A percentile compares a stretch with the other conserved stretches of the same genome.
These are phyloP conservation scores for Cephus runcator DNA, from an alignment of 2,888 invertebrate genomes.

Conservation along the genomic window DNA sequence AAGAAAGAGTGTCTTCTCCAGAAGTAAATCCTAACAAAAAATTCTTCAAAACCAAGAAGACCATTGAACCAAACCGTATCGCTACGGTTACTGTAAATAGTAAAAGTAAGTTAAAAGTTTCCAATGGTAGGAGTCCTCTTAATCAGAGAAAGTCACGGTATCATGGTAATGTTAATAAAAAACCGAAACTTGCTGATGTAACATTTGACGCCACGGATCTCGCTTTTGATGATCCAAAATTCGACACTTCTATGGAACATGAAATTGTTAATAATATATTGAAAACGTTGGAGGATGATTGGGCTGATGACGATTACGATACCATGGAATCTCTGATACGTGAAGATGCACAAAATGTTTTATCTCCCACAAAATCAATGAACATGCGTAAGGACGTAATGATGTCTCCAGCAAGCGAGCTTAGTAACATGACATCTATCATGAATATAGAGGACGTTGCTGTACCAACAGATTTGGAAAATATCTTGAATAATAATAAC, in stretches of 20 bases:
- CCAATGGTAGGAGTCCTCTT: slow-evolving; percentile 53
- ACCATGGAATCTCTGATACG: slow-evolving; percentile 37
- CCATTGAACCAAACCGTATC: slow-evolving; percentile 39
- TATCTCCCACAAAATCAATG: slow-evolving; percentile 40
- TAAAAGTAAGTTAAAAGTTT: slow-evolving; percentile 60
- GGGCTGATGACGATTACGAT: slow-evolving; percentile 58
- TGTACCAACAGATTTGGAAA: slow-evolving; percentile 25
- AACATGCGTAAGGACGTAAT: slow-evolving; percentile 34
- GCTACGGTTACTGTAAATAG: slow-evolving; percentile 60
- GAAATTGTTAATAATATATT: slow-evolving; percentile 54
- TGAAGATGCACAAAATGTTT: slow-evolving; percentile 6
- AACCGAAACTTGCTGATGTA: slow-evolving; percentile 34
- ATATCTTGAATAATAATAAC: slow-evolving; percentile 32
- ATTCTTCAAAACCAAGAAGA: slow-evolving; percentile 65
- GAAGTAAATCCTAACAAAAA: slow-evolving; percentile 54
- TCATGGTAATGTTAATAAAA: slow-evolving; percentile 28
- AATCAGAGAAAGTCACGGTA: slow-evolving; percentile 23
- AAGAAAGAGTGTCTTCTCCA: slow-evolving; percentile 23
- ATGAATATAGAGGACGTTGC: slow-evolving; percentile 66
- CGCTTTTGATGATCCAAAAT: slow-evolving; percentile 52
- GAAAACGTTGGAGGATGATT: slow-evolving; percentile 60
- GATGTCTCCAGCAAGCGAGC: slow-evolving; percentile 68
- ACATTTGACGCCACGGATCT: slow-evolving; percentile 59
- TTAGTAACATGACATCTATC: slow-evolving; percentile 68
- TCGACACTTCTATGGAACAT: slow-evolving; percentile 49